Evolutionary conservation across 2,113 vertebrate species (phyloP), one percentile per base, ranked within the genome.

Genomic region (Rhea pennata): DNA sequence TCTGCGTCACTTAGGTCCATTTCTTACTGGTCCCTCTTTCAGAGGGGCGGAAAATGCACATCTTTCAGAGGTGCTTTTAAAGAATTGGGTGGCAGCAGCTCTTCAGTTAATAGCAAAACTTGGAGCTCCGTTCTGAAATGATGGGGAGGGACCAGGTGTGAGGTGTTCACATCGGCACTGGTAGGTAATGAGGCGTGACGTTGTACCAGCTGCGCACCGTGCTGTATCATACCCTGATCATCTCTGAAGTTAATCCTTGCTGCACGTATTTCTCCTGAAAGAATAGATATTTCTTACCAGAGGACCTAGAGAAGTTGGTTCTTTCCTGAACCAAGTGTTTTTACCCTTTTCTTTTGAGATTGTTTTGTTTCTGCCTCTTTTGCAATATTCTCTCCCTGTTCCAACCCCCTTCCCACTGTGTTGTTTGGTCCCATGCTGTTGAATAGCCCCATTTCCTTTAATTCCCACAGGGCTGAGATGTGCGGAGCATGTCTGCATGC

Each of bases 141-240:
- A 12, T 15, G 23, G 84, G 58, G 84, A 53, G 33, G 84, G 58
- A 59, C 29, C 74, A 89, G 84, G 40, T 95, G 88, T 8, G 48
- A 79, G 58, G 53, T 83, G 65, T 75, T 74, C 39, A 10, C 26
- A 8, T 87, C 22, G 58, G 58, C 3, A 2, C 15, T 51, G 71
- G 31, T 67, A 44, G 23, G 56, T 93, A 90, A 65, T 66, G 91
- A 94, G 75, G 27, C 15, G 3, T 74, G 72, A 23, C 62, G 33
- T 31, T 12, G 3, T 64, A 51, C 84, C 75, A 91, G 66, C 94
- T 95, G 77, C 83, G 88, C 67, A 39, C 58, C 19, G 10, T 3
- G 0, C 51, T 48, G 21, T 58, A 13, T 59, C n/a, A 26, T 53
- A 39, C 24, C 33, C 2, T 1, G 8, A 3, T 8, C 0, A 31